Evolutionary conservation across 1,140 invertebrate species (phyloP), one percentile per base, ranked within the genome.

Genomic region (Diprion similis): DNA sequence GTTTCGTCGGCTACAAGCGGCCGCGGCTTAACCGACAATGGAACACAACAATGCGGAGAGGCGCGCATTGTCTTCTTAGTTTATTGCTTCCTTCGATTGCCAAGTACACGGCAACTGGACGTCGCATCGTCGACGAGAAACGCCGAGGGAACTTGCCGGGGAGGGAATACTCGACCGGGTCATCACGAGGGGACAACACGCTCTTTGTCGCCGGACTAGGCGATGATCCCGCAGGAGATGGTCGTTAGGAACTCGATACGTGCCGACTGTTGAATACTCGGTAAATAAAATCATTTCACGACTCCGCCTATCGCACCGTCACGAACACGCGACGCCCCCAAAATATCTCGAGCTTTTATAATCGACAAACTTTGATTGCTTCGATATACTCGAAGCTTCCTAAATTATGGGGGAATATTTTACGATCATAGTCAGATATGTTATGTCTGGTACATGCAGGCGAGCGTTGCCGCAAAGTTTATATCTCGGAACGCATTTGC

Each of bases 81-180:
- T 85, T 85, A 85, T 85, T 81, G 82, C 78, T 84, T 79, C 80
- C 79, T 80, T 81, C 82, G 82, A 83, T 84, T 84, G 83, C 83
- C 83, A 82, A 83, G 81, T 82, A 82, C 81, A 83, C 80, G 79
- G 80, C 51, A 59, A 59, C 51, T 59, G 51, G 51, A 59, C 51
- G 51, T 59, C 11, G 51, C 11, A 9, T 15, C 51, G 51, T 59
- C 11, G 51, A 59, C 51, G 51, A 59, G 9, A 17, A 59, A 59
- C 51, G 24, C 24, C 24, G 11, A 17, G n/a, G n/a, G 51, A 59
- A 13, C 51, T 7, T 13, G 51, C 11, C 51, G 51, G 11, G 51
- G 51, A 59, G 51, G 51, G 51, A 17, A 59, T 15, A 15, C 11
- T 59, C 51, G 51, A 4, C 51, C 51, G 51, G 51, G 51, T 59